These are phyloP conservation scores for Heliopora coerulea DNA, from an alignment of 92 coral and sea anemone genomes.

Conservation along the genomic window DNA sequence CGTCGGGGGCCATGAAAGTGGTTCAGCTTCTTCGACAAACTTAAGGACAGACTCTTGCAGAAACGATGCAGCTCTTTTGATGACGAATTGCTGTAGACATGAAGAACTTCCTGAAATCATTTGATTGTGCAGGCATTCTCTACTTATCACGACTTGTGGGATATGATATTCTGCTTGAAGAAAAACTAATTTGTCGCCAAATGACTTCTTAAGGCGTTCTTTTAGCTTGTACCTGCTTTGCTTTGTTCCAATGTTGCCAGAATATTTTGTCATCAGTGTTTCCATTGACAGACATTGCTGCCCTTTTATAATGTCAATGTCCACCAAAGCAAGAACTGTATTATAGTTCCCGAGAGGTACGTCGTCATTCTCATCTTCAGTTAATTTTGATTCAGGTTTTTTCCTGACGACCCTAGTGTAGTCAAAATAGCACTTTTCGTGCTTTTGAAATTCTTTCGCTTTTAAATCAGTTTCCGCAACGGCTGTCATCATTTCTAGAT, in stretches of 20 bases:
- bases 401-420: slow-evolving; percentile 11
- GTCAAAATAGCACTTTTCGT: slow-evolving; percentile 15
- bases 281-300: slow-evolving; percentile 31
- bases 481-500: slow-evolving; percentile 11
- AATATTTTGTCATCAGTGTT: slow-evolving; percentile 8
- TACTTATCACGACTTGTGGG: slow-evolving; percentile 32
- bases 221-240: slow-evolving; percentile 7
- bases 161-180: slow-evolving; percentile 14
- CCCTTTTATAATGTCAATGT: slow-evolving; percentile 20
- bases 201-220: slow-evolving; percentile 3
- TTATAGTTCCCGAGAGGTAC: slow-evolving; percentile 11
- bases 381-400: slow-evolving; percentile 3
- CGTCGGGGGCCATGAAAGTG: slow-evolving; percentile 34
- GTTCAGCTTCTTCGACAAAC: not conserved
- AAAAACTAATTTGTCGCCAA: slow-evolving; percentile 15
- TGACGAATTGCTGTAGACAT: not conserved
- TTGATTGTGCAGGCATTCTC: slow-evolving; percentile 20
- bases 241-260: slow-evolving; percentile 10
- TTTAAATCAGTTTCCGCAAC: slow-evolving; percentile 24
- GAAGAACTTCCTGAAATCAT: not conserved
- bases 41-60: slow-evolving; percentile 2
- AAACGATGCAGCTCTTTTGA: slow-evolving; percentile 24
- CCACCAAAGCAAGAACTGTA: slow-evolving; percentile 12
- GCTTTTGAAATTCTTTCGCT: slow-evolving; percentile 22
- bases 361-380: not conserved